These are phyloP conservation scores for Palythoa heliodiscus DNA, from an alignment of 92 coral and sea anemone genomes.

Conservation along the genomic window DNA sequence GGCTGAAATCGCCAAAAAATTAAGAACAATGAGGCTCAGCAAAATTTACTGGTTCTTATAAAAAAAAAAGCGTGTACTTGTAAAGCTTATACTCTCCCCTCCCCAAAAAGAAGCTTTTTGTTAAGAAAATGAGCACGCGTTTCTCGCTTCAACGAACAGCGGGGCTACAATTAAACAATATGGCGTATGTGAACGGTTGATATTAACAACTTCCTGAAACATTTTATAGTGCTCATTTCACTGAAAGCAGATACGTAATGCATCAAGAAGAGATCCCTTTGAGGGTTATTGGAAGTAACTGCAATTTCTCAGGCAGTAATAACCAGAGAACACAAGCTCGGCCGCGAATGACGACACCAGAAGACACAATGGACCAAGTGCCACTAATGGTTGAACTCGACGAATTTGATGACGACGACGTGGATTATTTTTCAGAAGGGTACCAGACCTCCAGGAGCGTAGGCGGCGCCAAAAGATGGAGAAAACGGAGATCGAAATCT, in stretches of 20 bases:
- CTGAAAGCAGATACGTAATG: constrained; percentile 41
- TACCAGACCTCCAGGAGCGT: constrained; percentile 78
- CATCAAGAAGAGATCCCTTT: constrained; percentile 82
- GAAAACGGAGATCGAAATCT: constrained; percentile 66
- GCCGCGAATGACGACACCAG: constrained; percentile 44
- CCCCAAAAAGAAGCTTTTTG: neutral
- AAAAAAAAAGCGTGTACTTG: no score
- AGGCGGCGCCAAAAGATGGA: constrained; percentile 62
- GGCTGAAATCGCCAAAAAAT: no score
- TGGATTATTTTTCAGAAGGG: constrained; percentile 82
- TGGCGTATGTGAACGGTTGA: constrained; percentile 39
- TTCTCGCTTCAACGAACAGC: constrained; percentile 25
- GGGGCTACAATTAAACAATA: constrained; percentile 28
- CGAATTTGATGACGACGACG: constrained; percentile 79
- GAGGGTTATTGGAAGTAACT: constrained; percentile 47
- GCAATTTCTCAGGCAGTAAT: constrained; percentile 14
- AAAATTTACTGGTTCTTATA: no score
- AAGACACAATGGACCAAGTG: constrained; percentile 68
- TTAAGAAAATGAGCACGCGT: constrained; percentile 22
- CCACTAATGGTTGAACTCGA: constrained; percentile 80
- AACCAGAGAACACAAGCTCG: constrained; percentile 36
- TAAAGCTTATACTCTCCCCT: neutral
- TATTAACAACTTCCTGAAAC: neutral
- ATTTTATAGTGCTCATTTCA: neutral
- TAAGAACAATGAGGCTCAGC: no score